Evolutionary conservation across 2,113 vertebrate species (phyloP), one percentile per base, ranked within the genome.

Genomic region (Rallus limicola): DNA sequence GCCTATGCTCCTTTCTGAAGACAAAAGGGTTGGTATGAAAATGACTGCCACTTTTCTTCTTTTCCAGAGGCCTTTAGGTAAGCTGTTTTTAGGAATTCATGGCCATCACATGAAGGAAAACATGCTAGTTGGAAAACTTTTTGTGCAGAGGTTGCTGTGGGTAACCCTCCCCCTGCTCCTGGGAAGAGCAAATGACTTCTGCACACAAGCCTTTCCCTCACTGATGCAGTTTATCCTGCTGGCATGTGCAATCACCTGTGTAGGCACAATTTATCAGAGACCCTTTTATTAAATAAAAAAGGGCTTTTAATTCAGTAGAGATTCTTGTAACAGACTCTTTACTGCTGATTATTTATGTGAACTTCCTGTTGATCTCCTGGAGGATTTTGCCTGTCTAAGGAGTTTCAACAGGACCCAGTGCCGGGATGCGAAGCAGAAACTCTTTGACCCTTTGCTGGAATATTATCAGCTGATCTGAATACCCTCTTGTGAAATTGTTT

Each of bases 381-480:
- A 88, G 60, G 48, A 82, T 77, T 92, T 83, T 92, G 79, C 38
- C 42, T 76, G 25, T 46, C 70, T 52, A 53, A 88, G 60, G 59
- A 75, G 26, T 71, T 88, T 42, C 26, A 81, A 31, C 34, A 80
- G 52, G 50, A 91, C 16, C 26, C 63, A 38, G 6, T 67, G 52
- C 38, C 6, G 44, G 44, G n/a, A n/a, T 86, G 34, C 48, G 83
- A 12, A 69, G 76, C 26, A 82, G 36, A 84, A 92, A 58, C 26
- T 63, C 74, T 90, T 94, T 90, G 46, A 86, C 82, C 63, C 40
- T 78, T 79, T 2, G 3, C 44, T 92, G 65, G 58, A 72, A 58
- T 79, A 90, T 58, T 92, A 92, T 93, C 86, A 91, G 74, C 58
- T 92, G 86, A 85, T 94, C 42, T 78, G 50, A 93, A 90, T 52